A percentile compares a stretch with the other conserved stretches of the same genome.
These are phyloP conservation scores for Xestia xanthographa DNA, from an alignment of 2,888 invertebrate genomes.

Conservation along the genomic window DNA sequence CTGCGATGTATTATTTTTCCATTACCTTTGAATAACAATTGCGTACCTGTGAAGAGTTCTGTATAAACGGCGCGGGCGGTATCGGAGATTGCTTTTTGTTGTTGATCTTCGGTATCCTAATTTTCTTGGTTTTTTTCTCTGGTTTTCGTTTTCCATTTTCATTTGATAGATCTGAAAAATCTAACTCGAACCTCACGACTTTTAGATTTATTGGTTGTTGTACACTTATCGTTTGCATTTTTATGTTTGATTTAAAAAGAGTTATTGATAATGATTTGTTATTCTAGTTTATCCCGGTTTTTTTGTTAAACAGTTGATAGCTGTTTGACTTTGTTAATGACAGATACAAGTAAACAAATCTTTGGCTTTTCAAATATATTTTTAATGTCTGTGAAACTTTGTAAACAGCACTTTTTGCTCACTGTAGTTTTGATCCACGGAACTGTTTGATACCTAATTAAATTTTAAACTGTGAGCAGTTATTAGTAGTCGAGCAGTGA, in stretches of 20 bases:
- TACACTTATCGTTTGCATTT: slow-evolving; percentile 84
- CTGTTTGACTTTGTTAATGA: slow-evolving; percentile 43
- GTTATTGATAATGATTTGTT: slow-evolving; percentile 32
- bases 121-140: slow-evolving; percentile 76
- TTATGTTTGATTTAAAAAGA: slow-evolving; percentile 30
- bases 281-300: slow-evolving; percentile 15
- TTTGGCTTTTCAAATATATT: background rate
- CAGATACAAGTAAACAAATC: slow-evolving; percentile 25
- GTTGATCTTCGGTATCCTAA: slow-evolving; percentile 78
- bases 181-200: slow-evolving; percentile 85
- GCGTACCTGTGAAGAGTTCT: slow-evolving; percentile 74
- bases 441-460: slow-evolving; percentile 25
- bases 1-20: slow-evolving; percentile 37
- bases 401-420: slow-evolving; percentile 33
- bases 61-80: slow-evolving; percentile 79
- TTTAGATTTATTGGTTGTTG: slow-evolving; percentile 85
- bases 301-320: slow-evolving; percentile 27
- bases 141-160: slow-evolving; percentile 70
- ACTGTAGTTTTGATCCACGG: background rate
- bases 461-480: slow-evolving; percentile 46
- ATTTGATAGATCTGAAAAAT: slow-evolving; percentile 77
- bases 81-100: slow-evolving; percentile 73
- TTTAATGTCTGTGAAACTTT: slow-evolving; percentile 21
- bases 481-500: slow-evolving; percentile 38
- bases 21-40: slow-evolving; percentile 48